Evolutionary conservation across 2,888 invertebrate genomes (phyloP).

Genomic region (Mantis religiosa): DNA sequence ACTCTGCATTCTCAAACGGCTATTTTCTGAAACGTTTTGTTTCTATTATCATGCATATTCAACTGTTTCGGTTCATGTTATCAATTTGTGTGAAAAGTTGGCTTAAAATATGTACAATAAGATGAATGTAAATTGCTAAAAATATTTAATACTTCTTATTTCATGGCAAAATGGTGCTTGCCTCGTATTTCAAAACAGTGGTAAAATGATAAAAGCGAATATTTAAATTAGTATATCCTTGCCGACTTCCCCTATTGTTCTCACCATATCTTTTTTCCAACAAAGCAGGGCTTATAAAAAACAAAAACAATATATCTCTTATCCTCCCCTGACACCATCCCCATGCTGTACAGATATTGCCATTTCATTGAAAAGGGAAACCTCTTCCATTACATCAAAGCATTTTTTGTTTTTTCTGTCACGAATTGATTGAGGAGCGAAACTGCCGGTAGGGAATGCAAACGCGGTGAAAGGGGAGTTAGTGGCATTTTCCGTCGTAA

Average conservation of each 20-base stretch:
- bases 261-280: not conserved
- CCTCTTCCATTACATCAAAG: not conserved
- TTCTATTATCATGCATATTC: too few relatives aligned
- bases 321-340: not conserved
- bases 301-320: not conserved
- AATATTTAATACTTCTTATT: too few relatives aligned
- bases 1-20: too few relatives aligned
- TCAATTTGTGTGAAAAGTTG: too few relatives aligned
- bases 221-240: not conserved
- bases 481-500: constrained; percentile 10
- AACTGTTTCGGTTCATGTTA: too few relatives aligned
- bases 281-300: not conserved
- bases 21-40: too few relatives aligned
- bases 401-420: not conserved
- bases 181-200: too few relatives aligned
- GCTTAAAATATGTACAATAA: too few relatives aligned
- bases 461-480: not conserved
- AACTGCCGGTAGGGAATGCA: not conserved
- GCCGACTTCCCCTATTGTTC: not conserved
- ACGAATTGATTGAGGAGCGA: not conserved
- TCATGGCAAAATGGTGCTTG: too few relatives aligned
- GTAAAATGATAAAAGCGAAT: not conserved
- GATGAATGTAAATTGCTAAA: too few relatives aligned
- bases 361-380: not conserved
- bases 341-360: not conserved